Evolutionary conservation across 92 coral and sea anemone genomes (phyloP).

Genomic region (Zoanthus solanderi): DNA sequence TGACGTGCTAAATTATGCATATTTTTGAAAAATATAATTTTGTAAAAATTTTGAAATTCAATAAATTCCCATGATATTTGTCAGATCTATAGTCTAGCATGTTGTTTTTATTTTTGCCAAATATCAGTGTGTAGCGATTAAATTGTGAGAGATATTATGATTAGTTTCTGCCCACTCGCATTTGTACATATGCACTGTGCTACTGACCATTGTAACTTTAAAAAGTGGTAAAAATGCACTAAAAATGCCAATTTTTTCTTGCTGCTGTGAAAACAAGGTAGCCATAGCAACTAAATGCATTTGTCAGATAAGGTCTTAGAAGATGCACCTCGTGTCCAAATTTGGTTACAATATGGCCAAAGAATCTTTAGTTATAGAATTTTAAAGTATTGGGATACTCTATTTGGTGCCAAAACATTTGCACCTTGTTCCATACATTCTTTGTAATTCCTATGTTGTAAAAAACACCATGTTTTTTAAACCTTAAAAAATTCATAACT

Average conservation of each 20-base stretch:
- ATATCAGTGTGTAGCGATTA: too few species aligned
- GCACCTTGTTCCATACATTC: background rate
- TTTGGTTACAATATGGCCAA: background rate
- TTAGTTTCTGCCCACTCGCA: too few species aligned
- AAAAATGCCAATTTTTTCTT: background rate
- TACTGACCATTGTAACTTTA: too few species aligned
- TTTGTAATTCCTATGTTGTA: background rate
- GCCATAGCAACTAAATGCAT: conserved; percentile 18
- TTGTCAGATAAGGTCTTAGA: background rate
- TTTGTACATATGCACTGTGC: too few species aligned
- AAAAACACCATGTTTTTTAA: background rate
- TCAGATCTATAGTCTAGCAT: too few species aligned
- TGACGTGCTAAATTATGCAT: too few species aligned
- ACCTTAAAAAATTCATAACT: background rate
- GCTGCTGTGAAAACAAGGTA: conserved; percentile 12
- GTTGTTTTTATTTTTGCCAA: too few species aligned
- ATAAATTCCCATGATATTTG: too few species aligned
- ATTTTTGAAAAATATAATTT: too few species aligned
- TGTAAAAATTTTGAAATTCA: too few species aligned
- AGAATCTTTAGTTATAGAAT: background rate
- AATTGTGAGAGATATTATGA: too few species aligned
- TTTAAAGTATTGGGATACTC: background rate
- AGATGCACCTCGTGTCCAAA: conserved; percentile 4
- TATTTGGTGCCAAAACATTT: background rate
- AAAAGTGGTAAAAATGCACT: background rate